Evolutionary conservation across 2,888 invertebrate genomes (phyloP).

Genomic region (Syritta pipiens): DNA sequence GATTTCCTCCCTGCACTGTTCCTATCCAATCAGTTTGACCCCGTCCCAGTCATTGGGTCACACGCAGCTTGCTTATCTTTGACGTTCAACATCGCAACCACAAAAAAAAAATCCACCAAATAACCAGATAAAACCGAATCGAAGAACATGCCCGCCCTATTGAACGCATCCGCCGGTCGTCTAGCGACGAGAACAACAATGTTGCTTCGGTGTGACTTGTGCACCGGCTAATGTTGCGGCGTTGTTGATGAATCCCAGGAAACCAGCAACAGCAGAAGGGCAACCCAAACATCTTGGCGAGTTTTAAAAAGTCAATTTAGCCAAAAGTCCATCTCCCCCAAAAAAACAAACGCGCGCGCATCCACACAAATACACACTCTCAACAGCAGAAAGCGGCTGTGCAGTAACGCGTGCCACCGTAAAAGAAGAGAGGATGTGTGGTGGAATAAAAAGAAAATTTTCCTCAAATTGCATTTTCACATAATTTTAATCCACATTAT

Average conservation of each 20-base stretch:
- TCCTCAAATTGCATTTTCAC: slow-evolving; percentile 71
- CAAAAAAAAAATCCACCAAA: slow-evolving; percentile 23
- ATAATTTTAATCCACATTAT: slow-evolving; percentile 72
- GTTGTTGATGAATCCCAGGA: slow-evolving; percentile 31
- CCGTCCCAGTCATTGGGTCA: too few relatives aligned
- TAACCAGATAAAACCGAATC: slow-evolving; percentile 43
- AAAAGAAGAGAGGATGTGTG: slow-evolving; percentile 33
- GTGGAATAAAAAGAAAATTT: slow-evolving; percentile 61
- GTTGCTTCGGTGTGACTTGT: slow-evolving; percentile 8
- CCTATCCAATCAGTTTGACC: too few relatives aligned
- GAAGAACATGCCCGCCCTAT: slow-evolving; percentile 9
- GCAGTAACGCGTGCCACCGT: slow-evolving; percentile 12
- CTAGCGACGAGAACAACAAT: slow-evolving; percentile 33
- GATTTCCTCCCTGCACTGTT: too few relatives aligned
- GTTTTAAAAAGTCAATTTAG: background rate
- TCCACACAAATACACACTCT: slow-evolving; percentile 19
- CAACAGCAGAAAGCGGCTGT: slow-evolving; percentile 15
- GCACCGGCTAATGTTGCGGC: slow-evolving; percentile 1
- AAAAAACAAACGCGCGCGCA: too few relatives aligned
- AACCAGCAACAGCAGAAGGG: slow-evolving; percentile 3
- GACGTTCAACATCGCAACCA: too few relatives aligned
- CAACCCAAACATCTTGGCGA: slow-evolving; percentile 12
- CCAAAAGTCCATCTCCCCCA: slow-evolving; percentile 34
- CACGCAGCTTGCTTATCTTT: too few relatives aligned
- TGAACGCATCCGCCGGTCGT: slow-evolving; percentile 32